Evolutionary conservation across 2,113 vertebrate genomes (phyloP).

Genomic region (Pseudolaguvia tuberculata): DNA sequence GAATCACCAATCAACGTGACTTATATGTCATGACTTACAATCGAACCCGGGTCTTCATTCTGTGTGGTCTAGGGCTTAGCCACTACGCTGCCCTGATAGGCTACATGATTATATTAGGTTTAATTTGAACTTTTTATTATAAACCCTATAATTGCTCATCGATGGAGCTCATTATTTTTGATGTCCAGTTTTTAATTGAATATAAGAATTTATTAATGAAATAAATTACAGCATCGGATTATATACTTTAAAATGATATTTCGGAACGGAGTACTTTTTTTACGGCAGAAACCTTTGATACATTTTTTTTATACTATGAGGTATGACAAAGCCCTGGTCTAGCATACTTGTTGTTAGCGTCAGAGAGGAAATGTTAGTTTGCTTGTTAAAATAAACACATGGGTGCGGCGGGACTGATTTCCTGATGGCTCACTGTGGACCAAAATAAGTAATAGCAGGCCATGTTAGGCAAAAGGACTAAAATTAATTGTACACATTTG

Average conservation of each 20-base stretch:
- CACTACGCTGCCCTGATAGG: too few relatives aligned
- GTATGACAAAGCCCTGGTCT: neutral
- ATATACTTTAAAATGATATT: neutral
- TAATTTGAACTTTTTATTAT: neutral
- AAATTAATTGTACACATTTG: constrained; percentile 6
- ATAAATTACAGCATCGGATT: neutral
- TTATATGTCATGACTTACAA: too few relatives aligned
- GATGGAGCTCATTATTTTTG: neutral
- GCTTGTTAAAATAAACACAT: constrained; percentile 32
- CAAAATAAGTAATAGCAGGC: constrained; percentile 17
- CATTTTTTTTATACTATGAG: neutral
- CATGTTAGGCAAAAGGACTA: neutral
- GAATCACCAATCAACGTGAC: too few relatives aligned
- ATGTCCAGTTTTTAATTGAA: neutral
- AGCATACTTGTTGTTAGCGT: neutral
- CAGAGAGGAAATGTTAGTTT: constrained; percentile 25
- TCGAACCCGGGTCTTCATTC: too few relatives aligned
- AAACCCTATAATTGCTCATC: neutral
- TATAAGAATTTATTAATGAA: neutral
- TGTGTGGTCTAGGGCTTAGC: too few relatives aligned
- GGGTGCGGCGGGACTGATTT: constrained; percentile 30
- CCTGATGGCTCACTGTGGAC: constrained; percentile 18
- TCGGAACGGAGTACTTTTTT: too few relatives aligned
- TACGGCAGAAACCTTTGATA: neutral
- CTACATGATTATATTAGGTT: too few relatives aligned